These are phyloP conservation scores for Smutsia temminckii DNA, from an alignment of 2,797 vertebrate genomes.

Conservation along the genomic window DNA sequence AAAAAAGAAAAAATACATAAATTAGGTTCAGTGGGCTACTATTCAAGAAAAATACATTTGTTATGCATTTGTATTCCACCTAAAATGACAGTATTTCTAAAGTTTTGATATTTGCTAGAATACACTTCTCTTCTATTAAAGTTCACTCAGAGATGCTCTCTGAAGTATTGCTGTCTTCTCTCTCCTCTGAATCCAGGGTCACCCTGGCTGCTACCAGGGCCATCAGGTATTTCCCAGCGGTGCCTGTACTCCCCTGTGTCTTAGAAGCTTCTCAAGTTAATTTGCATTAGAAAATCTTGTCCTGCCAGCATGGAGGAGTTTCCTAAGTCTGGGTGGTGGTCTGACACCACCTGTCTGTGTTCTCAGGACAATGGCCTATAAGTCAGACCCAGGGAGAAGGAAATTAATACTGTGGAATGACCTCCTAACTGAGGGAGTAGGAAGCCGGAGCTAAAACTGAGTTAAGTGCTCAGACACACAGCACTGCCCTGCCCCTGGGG, in stretches of 20 bases:
- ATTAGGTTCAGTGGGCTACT: background rate
- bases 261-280: slow-evolving; percentile 6
- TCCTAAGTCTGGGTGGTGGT: background rate
- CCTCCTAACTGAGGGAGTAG: background rate
- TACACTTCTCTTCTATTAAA: background rate
- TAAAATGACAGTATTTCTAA: slow-evolving; percentile 14
- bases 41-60: background rate
- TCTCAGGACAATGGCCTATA: background rate
- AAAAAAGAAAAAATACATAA: background rate
- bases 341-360: background rate
- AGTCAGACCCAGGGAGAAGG: background rate
- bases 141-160: background rate
- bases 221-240: background rate
- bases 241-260: background rate
- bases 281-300: background rate
- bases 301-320: background rate
- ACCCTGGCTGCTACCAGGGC: background rate
- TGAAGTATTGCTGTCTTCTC: background rate
- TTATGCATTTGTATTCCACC: background rate
- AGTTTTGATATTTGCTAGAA: background rate
- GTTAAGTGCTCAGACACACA: background rate
- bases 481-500: background rate
- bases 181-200: background rate
- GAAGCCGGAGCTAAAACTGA: slow-evolving; percentile 1
- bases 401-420: background rate